phyloP scores from a whole-genome alignment of 2,113 vertebrate genomes.

The Suncus etruscus region DNA sequence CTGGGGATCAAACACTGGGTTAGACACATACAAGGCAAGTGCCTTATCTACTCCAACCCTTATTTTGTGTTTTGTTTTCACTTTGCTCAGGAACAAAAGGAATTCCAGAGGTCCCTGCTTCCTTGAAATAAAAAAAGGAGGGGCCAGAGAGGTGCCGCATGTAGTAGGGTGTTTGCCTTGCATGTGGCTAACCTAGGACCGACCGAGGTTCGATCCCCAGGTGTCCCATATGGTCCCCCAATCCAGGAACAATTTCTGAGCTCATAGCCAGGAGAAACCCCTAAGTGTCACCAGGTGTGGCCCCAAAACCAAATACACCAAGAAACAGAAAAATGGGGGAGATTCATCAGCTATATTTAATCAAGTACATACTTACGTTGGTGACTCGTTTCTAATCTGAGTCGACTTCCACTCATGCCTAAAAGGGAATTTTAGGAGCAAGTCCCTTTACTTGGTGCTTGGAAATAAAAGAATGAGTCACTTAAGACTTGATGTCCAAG shows the following conservation, averaged over 20 bases:
- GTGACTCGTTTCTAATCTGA: neutral
- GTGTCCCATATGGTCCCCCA: no score
- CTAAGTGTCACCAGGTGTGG: no score
- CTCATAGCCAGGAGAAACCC: no score
- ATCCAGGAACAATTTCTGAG: no score
- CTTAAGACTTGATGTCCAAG: conserved; percentile 62
- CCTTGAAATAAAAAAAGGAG: conserved; percentile 24
- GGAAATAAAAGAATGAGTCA: conserved; percentile 70
- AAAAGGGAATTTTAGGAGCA: conserved; percentile 54
- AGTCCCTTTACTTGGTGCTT: conserved; percentile 41
- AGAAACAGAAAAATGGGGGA: neutral
- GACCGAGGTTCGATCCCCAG: no score
- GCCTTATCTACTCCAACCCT: no score
- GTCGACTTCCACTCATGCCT: conserved; percentile 35
- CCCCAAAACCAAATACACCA: neutral
- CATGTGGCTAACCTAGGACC: no score
- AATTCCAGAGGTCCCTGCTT: conserved; percentile 54
- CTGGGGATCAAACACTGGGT: no score
- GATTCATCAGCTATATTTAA: conserved; percentile 37
- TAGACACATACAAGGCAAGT: no score
- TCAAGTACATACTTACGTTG: conserved; percentile 8
- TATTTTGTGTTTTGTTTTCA: neutral
- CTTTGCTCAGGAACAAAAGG: conserved; percentile 26
- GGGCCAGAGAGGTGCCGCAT: no score
- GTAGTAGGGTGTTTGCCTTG: no score